phyloP scores from a whole-genome alignment of 2,888 invertebrate species.

The Papilio demoleus region DNA sequence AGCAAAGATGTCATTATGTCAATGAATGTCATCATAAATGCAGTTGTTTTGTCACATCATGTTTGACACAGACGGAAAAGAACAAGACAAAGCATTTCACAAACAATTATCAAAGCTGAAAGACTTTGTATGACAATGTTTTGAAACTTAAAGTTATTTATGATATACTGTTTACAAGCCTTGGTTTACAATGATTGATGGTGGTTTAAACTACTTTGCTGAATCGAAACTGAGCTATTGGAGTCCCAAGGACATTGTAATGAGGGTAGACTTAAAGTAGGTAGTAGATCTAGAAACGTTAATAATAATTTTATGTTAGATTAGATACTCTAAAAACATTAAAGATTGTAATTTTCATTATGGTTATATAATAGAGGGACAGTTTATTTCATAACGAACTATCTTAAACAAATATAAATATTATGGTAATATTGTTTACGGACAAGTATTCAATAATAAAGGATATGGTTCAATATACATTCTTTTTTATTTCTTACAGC shows the following conservation, averaged over 20 bases:
- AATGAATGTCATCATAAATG: background rate
- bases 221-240: conserved; percentile 8
- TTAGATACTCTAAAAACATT: background rate
- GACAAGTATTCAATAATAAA: too few relatives aligned
- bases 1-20: background rate
- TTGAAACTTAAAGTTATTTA: conserved; percentile 16
- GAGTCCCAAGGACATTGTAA: background rate
- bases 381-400: too few relatives aligned
- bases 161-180: conserved; percentile 3
- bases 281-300: background rate
- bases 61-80: background rate
- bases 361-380: too few relatives aligned
- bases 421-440: too few relatives aligned
- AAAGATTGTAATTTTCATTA: background rate
- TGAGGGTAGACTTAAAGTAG: background rate
- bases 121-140: conserved; percentile 15
- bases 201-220: background rate
- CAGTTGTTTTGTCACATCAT: background rate
- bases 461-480: too few relatives aligned
- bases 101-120: conserved; percentile 6
- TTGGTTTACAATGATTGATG: conserved; percentile 18
- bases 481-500: too few relatives aligned
- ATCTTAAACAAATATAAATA: too few relatives aligned
- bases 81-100: background rate
- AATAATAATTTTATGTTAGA: background rate